Conservation (phyloP, 2,113 vertebrate species). For the Spheniscus mendiculus region DNA sequence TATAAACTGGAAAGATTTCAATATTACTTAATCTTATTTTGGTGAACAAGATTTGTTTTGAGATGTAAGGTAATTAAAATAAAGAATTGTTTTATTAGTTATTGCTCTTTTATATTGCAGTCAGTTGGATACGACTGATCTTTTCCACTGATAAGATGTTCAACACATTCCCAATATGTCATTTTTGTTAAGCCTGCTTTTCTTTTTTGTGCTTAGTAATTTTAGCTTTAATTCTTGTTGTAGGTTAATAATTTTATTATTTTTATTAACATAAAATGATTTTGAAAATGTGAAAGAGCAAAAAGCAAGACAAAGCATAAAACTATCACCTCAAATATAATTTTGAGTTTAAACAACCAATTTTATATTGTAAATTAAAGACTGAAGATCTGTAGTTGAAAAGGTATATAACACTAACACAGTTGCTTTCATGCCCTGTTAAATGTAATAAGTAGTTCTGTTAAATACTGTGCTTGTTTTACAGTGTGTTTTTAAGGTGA, state of each 20-base stretch:
- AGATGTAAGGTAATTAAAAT: not conserved
- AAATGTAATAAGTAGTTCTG: not conserved
- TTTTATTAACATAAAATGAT: not conserved
- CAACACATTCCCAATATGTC: not conserved
- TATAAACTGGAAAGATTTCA: not conserved
- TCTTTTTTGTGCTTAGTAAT: not conserved
- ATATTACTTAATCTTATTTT: not conserved
- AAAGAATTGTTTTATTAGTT: not conserved
- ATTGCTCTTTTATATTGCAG: not conserved
- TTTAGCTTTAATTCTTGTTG: not conserved
- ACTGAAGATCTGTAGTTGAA: not conserved
- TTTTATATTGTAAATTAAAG: not conserved
- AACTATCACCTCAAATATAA: not conserved
- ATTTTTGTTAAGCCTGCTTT: not conserved
- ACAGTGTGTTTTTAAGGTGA: conserved; percentile 31
- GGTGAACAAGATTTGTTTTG: not conserved
- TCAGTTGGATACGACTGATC: not conserved
- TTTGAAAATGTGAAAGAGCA: not conserved
- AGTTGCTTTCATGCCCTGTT: not conserved
- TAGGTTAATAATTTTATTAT: not conserved
- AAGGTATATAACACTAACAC: not conserved
- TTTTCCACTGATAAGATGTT: not conserved
- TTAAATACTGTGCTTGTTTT: conserved; percentile 16
- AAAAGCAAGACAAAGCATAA: not conserved
- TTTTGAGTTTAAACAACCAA: not conserved